Evolutionary conservation across 2,888 invertebrate genomes (phyloP), one percentile per base, ranked within the genome.

Genomic region (Tetragnatha montana): DNA sequence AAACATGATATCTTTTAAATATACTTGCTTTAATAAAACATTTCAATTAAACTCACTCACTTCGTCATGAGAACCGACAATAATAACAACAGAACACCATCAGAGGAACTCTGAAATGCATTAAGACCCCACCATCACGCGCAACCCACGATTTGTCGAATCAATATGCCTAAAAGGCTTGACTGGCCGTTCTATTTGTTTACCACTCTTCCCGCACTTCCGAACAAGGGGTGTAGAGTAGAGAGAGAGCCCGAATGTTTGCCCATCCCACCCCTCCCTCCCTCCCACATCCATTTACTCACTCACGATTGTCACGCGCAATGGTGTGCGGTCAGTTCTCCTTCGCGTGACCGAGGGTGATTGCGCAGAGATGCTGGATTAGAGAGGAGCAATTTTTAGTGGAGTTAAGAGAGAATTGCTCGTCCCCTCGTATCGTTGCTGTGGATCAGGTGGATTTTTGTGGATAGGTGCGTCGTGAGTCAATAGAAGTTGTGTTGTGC

Each of bases 231-330:
- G 69, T 85, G 85, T 79, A 51, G 78, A n/a, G n/a, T n/a, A n/a
- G n/a, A n/a, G n/a, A n/a, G n/a, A n/a, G n/a, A 22, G 73, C 17
- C 78, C 50, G 68, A 35, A 49, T 89, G 79, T 89, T 89, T 89
- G 68, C 68, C 81, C 81, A 82, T 69, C 50, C 51, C 60, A 35
- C 35, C 47, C 35, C 21, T 21, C 80, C 22, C 50, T 49, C 68
- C 74, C 60, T 60, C 68, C 47, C 81, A 70, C 81, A 68, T 84
- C 85, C 84, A 89, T 89, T 89, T 89, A 19, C 76, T 21, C 71
- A 12, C 81, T 85, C 84, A 85, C 89, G 85, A 71, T 35, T 49
- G 70, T 89, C 89, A 86, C 85, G 89, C 85, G 50, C 50, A 22
- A 79, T 71, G 74, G 81, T 76, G 78, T 85, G 78, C 76, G 89